Conservation (phyloP, 2,797 vertebrate genomes). For the Clarias laeviceps region DNA sequence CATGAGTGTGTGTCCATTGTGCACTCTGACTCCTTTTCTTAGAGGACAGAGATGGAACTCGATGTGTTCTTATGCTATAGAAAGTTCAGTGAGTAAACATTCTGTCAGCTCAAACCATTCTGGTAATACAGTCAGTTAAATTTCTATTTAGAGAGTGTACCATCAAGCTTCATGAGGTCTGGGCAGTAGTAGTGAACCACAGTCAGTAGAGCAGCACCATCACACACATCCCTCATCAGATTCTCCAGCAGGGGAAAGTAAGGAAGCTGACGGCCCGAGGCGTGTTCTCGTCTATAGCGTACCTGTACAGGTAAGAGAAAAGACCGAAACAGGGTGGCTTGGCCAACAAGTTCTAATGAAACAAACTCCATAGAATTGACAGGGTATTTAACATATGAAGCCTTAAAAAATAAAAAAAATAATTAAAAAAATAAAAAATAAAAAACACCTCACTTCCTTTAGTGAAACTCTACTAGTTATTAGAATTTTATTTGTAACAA, state of each 20-base stretch:
- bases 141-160: conserved; percentile 67
- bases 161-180: conserved; percentile 94
- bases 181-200: conserved; percentile 96
- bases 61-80: background rate
- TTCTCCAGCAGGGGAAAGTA: conserved; percentile 92
- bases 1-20: background rate
- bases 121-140: background rate
- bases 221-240: conserved; percentile 90
- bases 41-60: background rate
- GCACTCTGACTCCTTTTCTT: background rate
- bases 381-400: background rate
- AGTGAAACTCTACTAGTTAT: too few relatives aligned
- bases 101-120: background rate
- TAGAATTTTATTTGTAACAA: background rate
- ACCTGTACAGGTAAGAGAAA: conserved; percentile 73
- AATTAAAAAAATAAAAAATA: too few relatives aligned
- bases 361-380: background rate
- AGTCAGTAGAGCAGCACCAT: conserved; percentile 90
- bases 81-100: background rate
- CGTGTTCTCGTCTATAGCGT: conserved; percentile 92
- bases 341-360: background rate
- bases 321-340: background rate
- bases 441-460: background rate
- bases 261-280: conserved; percentile 84
- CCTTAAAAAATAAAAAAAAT: background rate